Conservation (phyloP, 2,797 vertebrate genomes). For the Xenops minutus region DNA sequence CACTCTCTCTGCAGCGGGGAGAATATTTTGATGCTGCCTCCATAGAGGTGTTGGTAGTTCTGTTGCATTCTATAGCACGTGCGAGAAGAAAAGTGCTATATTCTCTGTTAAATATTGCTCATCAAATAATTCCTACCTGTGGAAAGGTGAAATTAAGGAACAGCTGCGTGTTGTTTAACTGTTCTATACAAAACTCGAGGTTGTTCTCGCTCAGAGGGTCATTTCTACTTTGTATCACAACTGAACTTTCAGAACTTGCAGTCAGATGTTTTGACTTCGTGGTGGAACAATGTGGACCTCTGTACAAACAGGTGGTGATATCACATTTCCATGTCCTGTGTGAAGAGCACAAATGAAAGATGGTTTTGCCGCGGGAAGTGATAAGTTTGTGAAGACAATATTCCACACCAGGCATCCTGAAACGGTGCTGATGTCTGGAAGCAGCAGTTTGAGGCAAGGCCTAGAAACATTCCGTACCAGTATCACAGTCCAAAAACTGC, state of each 20-base stretch:
- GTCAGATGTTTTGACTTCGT: neutral
- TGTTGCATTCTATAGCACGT: conserved; percentile 16
- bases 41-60: conserved; percentile 51
- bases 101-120: neutral
- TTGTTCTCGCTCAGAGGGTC: conserved; percentile 52
- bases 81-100: conserved; percentile 34
- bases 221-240: conserved; percentile 38
- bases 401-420: neutral
- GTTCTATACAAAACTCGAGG: neutral
- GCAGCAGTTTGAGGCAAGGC: conserved; percentile 27
- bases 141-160: conserved; percentile 40
- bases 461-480: conserved; percentile 45
- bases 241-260: conserved; percentile 2
- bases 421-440: neutral
- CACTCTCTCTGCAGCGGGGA: conserved; percentile 55
- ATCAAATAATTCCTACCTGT: conserved; percentile 43
- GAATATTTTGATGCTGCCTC: conserved; percentile 53
- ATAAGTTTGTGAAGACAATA: neutral
- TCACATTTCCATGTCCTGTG: neutral
- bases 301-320: neutral
- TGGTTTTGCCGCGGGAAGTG: neutral
- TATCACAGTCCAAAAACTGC: neutral
- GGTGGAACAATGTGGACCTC: neutral
- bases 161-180: neutral
- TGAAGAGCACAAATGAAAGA: conserved; percentile 35